These are phyloP conservation scores for Phycodurus eques DNA, from an alignment of 2,113 vertebrate species.

Conservation along the genomic window DNA sequence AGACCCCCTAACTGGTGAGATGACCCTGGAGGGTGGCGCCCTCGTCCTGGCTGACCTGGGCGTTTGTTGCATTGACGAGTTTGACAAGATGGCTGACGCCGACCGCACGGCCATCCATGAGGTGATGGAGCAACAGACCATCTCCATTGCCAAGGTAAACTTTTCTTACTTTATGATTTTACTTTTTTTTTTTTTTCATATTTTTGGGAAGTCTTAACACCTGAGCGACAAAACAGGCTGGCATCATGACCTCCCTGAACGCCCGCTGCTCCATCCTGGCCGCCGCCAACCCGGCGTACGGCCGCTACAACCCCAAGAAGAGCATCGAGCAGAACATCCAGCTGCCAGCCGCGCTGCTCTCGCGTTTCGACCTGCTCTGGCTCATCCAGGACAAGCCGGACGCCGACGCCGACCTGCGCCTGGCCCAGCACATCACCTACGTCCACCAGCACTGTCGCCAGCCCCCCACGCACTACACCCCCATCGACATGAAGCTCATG, in stretches of 20 bases:
- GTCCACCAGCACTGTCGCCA: constrained; percentile 89
- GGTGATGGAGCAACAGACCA: constrained; percentile 94
- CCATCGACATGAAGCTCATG: constrained; percentile 92
- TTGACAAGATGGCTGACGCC: constrained; percentile 89
- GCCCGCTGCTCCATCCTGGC: constrained; percentile 90
- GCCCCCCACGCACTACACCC: constrained; percentile 82
- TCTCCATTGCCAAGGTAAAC: constrained; percentile 87
- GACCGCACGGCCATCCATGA: constrained; percentile 92
- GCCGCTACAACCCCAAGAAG: constrained; percentile 85
- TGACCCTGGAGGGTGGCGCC: constrained; percentile 87
- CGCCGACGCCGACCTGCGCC: constrained; percentile 80
- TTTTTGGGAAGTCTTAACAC: background rate
- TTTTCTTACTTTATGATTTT: background rate
- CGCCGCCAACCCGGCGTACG: constrained; percentile 88
- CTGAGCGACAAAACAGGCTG: constrained; percentile 66
- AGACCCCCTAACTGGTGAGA: constrained; percentile 82
- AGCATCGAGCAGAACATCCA: constrained; percentile 87
- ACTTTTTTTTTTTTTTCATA: background rate
- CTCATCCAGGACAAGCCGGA: constrained; percentile 90
- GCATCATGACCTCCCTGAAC: constrained; percentile 89
- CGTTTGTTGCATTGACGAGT: constrained; percentile 92
- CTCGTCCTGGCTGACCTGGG: constrained; percentile 87
- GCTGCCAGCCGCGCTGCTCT: constrained; percentile 85
- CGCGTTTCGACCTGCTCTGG: constrained; percentile 92
- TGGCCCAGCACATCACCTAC: constrained; percentile 92